Conservation (phyloP, 1,140 invertebrate genomes). For the Potamilus streckersoni region DNA sequence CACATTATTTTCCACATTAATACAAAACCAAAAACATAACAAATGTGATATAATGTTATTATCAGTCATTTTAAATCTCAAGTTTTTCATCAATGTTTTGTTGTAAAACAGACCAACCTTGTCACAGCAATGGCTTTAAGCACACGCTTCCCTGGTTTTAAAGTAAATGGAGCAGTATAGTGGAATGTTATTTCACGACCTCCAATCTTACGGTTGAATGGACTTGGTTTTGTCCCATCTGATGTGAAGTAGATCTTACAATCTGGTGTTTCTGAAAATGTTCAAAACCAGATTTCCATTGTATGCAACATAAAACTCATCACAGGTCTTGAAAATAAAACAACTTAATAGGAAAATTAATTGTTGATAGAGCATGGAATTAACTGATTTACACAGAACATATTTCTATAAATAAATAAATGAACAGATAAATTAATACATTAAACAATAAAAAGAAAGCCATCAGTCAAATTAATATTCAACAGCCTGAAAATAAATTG, state of each 20-base stretch:
- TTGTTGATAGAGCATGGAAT: no score
- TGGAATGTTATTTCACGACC: conserved; percentile 64
- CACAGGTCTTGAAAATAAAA: background rate
- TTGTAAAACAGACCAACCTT: conserved; percentile 44
- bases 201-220: conserved; percentile 61
- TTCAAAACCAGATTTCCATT: background rate
- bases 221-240: conserved; percentile 66
- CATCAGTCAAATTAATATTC: no score
- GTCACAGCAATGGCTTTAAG: conserved; percentile 63
- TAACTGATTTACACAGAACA: no score
- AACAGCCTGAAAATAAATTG: no score
- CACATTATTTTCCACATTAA: background rate
- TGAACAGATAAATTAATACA: no score
- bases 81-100: background rate
- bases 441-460: no score
- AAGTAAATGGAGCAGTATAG: conserved; percentile 66
- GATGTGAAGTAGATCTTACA: conserved; percentile 67
- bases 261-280: conserved; percentile 61
- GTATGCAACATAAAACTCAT: background rate
- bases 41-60: background rate
- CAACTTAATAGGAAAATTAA: no score
- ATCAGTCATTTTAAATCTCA: background rate
- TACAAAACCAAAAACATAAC: background rate
- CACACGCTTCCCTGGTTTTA: conserved; percentile 65
- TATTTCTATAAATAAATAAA: no score